A percentile compares a stretch with the other conserved stretches of the same genome.
phyloP scores from a whole-genome alignment of 2,113 vertebrate genomes.

The Hemiprocne comata region DNA sequence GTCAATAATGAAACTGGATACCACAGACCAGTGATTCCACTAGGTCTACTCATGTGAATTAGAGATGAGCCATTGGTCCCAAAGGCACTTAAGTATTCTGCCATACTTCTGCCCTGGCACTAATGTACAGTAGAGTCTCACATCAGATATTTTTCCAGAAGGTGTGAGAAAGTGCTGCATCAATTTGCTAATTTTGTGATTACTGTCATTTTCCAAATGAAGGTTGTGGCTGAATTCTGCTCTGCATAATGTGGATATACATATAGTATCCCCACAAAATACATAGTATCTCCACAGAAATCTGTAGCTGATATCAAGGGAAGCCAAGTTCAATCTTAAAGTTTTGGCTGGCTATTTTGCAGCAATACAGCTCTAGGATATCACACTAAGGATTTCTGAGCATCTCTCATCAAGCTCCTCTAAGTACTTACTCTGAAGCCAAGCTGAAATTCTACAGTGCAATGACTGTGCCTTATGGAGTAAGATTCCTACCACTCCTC shows the following conservation, averaged over 20 bases:
- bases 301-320: background rate
- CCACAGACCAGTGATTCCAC: slow-evolving; percentile 37
- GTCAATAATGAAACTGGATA: slow-evolving; percentile 50
- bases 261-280: background rate
- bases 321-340: background rate
- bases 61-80: slow-evolving; percentile 42
- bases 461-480: background rate
- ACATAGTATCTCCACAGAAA: background rate
- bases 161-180: background rate
- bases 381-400: background rate
- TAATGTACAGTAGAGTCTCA: slow-evolving; percentile 18
- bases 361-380: background rate
- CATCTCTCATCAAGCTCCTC: background rate
- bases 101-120: slow-evolving; percentile 16
- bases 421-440: background rate
- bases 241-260: background rate
- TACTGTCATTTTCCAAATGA: background rate
- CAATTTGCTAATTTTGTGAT: background rate
- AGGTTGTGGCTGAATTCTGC: background rate
- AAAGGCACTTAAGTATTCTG: slow-evolving; percentile 42
- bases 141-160: background rate
- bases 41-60: slow-evolving; percentile 53
- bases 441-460: background rate
- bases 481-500: background rate
- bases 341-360: background rate